Evolutionary conservation across 2,797 vertebrate genomes (phyloP), one percentile per base, ranked within the genome.

Genomic region (Chrysocyon brachyurus): DNA sequence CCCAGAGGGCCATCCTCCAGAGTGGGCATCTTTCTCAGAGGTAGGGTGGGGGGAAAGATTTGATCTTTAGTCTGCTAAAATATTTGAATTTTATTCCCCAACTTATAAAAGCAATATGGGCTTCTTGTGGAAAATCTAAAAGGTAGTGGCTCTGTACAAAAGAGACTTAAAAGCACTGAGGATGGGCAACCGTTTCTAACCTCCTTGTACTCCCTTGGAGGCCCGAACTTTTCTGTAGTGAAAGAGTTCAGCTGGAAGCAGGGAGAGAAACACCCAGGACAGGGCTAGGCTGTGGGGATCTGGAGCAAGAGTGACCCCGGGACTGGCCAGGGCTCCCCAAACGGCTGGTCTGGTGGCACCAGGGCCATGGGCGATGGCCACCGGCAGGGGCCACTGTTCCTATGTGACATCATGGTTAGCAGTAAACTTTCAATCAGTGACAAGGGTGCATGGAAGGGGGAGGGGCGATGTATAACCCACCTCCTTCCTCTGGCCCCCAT

Each of bases 381-480:
- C 16, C 4, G 64, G 24, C 2, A 2, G 24, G 33, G 24, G 33
- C 28, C 3, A 11, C 1, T 0, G 22, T 49, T 36, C 16, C 24
- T 8, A 12, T 4, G 84, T 57, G 84, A 87, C 64, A 6, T 5
- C 11, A 17, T 6, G 3, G 2, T 11, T 6, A 9, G 9, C 0
- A 21, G 64, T 1, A 17, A 11, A 21, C 68, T 64, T 78, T 33
- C 59, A 0, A 0, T 12, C 28, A 24, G 10, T 1, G 19, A 12
- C 24, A 19, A 0, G 0, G n/a, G 66, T 16, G 28, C 19, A n/a
- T 12, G 11, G 24, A 6, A 3, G 31, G n/a, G 17, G 10, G 66
- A 33, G 10, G 59, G 24, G 22, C 3, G 10, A n/a, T 54, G 61
- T 7, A 12, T 1, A 19, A 36, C 5, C 22, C 10, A 5, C 84